Evolutionary conservation across 2,797 vertebrate species (phyloP).

Genomic region (Hydrolagus colliei): DNA sequence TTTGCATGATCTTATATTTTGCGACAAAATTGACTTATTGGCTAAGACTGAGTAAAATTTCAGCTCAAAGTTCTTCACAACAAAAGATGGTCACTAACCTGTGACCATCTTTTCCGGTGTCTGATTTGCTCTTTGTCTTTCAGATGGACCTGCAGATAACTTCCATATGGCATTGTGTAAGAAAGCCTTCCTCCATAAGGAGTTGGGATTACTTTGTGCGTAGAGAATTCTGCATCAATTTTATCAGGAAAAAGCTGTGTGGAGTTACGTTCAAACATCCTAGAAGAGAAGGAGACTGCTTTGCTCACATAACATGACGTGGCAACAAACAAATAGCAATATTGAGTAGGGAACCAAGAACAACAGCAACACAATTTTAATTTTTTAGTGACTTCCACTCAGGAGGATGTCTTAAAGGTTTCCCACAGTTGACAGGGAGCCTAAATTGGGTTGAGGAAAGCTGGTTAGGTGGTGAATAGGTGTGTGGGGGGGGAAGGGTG

Average conservation of each 20-base stretch:
- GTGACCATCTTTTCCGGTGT: constrained; percentile 73
- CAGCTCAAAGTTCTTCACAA: not conserved
- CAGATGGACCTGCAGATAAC: constrained; percentile 64
- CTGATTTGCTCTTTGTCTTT: constrained; percentile 64
- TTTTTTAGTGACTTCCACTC: too few species aligned
- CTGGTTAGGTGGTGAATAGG: too few species aligned
- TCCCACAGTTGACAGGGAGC: not conserved
- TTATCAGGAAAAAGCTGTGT: not conserved
- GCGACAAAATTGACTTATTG: not conserved
- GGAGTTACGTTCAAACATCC: not conserved
- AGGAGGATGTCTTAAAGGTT: not conserved
- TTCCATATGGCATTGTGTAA: constrained; percentile 63
- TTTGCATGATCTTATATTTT: too few species aligned
- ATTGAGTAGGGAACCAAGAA: not conserved
- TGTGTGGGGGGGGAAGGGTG: too few species aligned
- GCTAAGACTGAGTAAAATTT: not conserved
- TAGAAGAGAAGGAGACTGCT: not conserved
- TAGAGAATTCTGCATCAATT: constrained; percentile 35
- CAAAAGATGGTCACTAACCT: constrained; percentile 47
- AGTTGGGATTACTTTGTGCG: constrained; percentile 46
- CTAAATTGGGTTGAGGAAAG: too few species aligned
- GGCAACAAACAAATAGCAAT: not conserved
- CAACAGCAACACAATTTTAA: not conserved
- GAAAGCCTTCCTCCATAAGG: constrained; percentile 65
- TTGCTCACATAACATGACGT: not conserved